Evolutionary conservation across 2,113 vertebrate species (phyloP), one percentile per base, ranked within the genome.

Genomic region (Gymnogyps californianus): DNA sequence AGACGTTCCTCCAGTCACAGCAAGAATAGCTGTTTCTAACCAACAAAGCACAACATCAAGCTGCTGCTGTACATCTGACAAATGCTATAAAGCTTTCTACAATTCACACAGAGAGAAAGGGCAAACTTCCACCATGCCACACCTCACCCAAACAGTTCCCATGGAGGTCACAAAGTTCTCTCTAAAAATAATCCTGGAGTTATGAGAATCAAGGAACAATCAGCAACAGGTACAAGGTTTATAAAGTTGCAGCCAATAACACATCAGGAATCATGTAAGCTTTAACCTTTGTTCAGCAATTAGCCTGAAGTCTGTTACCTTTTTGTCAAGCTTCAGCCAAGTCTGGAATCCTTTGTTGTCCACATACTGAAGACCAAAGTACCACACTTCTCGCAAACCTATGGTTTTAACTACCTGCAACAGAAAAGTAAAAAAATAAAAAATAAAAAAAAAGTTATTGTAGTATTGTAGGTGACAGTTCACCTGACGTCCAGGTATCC

Each of bases 241-340:
- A 83, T 64, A 17, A 86, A 85, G 58, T 51, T 80, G 61, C 59
- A 82, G 76, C 31, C 83, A 83, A 3, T 46, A 59, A 59, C 47
- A 80, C 29, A 40, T 15, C n/a, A 85, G 64, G 16, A 71, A 83
- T 58, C 29, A 70, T 2, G 20, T 7, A 87, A 25, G 31, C 5
- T 21, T 81, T 61, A 82, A 67, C 25, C 65, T 91, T 83, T 62
- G 77, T 38, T 91, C 61, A 93, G 95, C 78, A 94, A 87, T 96
- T 81, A 95, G 42, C 82, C n/a, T 4, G 0, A 71, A 76, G 55
- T 69, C 66, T 42, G 74, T 98, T 98, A 99, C 99, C 99, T 99
- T 99, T 98, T 99, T 99, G 96, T 99, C 99, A 83, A 99, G 99
- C 95, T 99, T 99, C 95, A 99, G 96, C 99, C 99, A 99, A n/a